phyloP scores from a whole-genome alignment of 2,888 invertebrate genomes.

The Lycaena phlaeas region DNA sequence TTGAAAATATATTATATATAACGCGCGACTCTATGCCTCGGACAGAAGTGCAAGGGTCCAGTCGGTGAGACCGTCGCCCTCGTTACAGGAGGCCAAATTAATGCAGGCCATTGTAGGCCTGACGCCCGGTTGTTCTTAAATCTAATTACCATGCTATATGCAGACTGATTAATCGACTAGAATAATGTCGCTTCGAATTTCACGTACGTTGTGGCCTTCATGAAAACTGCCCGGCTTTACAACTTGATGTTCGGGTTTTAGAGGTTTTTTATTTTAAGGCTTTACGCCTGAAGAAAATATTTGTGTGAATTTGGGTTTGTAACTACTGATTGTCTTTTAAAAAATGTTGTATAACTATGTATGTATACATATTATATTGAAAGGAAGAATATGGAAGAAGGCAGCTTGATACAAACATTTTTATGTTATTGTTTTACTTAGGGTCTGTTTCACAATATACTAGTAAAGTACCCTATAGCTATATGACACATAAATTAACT shows the following conservation, averaged over 20 bases:
- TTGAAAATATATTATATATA: no score
- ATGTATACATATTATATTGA: no score
- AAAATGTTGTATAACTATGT: no score
- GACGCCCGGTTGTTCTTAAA: conserved; percentile 73
- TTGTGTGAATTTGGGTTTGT: no score
- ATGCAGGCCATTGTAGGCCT: conserved; percentile 68
- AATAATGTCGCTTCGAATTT: conserved; percentile 25
- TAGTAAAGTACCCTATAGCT: no score
- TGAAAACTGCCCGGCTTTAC: background rate
- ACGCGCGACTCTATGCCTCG: conserved; percentile 30
- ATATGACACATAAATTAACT: no score
- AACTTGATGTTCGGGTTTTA: background rate
- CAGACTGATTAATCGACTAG: conserved; percentile 28
- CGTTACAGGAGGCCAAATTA: conserved; percentile 72
- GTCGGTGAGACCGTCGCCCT: conserved; percentile 59
- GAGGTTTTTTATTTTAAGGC: background rate
- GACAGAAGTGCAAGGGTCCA: conserved; percentile 41
- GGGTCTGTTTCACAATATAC: no score
- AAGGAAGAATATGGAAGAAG: no score
- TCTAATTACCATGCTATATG: conserved; percentile 58
- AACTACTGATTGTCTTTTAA: no score
- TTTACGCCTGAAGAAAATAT: no score
- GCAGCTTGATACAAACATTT: background rate
- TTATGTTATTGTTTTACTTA: no score
- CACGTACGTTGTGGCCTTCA: conserved; percentile 21